Evolutionary conservation across 2,888 invertebrate genomes (phyloP), one percentile per base, ranked within the genome.

Genomic region (Acleris laterana): DNA sequence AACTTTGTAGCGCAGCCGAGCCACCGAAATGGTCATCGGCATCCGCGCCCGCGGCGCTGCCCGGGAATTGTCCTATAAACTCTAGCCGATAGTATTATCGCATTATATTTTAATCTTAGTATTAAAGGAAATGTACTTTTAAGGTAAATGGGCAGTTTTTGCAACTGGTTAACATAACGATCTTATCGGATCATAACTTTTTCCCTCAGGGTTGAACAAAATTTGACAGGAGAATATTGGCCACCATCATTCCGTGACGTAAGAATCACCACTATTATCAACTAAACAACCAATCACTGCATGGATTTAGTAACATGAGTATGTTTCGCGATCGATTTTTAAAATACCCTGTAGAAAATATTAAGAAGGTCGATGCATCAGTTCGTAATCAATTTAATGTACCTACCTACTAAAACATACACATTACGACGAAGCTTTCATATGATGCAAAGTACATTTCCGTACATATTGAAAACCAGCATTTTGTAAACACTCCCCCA

Each of bases 1-100:
- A 87, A 88, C 82, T 86, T 84, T 87, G 89, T 88, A 87, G 86
- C 90, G 85, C 84, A 85, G 86, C 82, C 84, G 85, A 84, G 89
- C 87, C 87, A 89, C 91, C 85, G 90, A 90, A 91, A 91, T 92
- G 92, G 92, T 90, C 92, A 92, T 89, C 88, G 91, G 92, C 86
- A 90, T 92, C 84, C 83, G 83, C 75, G 76, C 79, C 77, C 77
- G 82, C 83, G 90, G 88, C 89, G 89, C 89, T 84, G 85, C 79
- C 75, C 75, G 79, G 75, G 74, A 77, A 85, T 84, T 86, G 82
- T 80, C 74, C 79, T 72, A 77, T 74, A 78, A 81, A 79, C 81
- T 81, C 81, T 83, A 82, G 63, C 52, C 69, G 70, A 71, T 71
- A 70, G 49, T 68, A 68, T 42, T 22, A 50, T 28, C n/a, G 56